These are phyloP conservation scores for Sebastes schlegelii DNA, from an alignment of 2,113 vertebrate genomes.

Conservation along the genomic window DNA sequence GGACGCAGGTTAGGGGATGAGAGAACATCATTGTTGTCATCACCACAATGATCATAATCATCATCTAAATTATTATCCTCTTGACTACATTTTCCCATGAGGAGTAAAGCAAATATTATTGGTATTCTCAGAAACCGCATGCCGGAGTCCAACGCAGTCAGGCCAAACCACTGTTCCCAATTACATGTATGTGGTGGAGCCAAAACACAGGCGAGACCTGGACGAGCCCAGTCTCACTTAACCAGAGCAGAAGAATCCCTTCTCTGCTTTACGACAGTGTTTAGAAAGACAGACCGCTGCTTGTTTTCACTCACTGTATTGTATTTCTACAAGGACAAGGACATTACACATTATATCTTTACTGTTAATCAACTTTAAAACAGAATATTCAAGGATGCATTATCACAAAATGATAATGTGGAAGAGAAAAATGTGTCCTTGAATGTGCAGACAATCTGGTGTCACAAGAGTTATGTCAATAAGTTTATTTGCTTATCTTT, in stretches of 20 bases:
- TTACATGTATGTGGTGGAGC: constrained; percentile 47
- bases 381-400: neutral
- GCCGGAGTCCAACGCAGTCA: neutral
- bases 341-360: neutral
- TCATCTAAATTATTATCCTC: neutral
- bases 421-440: neutral
- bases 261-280: neutral
- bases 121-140: constrained; percentile 23
- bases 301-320: neutral
- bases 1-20: neutral
- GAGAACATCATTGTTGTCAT: neutral
- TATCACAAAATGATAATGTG: neutral
- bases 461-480: neutral
- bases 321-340: neutral
- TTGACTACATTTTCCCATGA: neutral
- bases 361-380: neutral
- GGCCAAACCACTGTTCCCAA: constrained; percentile 55
- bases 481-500: neutral
- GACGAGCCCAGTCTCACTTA: constrained; percentile 17
- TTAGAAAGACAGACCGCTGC: neutral
- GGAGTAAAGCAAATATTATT: neutral
- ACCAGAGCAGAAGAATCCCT: constrained; percentile 17
- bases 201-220: constrained; percentile 27
- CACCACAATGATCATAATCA: neutral
- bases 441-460: neutral